Conservation (phyloP, 2,797 vertebrate species). For the Coregonus sp. region DNA sequence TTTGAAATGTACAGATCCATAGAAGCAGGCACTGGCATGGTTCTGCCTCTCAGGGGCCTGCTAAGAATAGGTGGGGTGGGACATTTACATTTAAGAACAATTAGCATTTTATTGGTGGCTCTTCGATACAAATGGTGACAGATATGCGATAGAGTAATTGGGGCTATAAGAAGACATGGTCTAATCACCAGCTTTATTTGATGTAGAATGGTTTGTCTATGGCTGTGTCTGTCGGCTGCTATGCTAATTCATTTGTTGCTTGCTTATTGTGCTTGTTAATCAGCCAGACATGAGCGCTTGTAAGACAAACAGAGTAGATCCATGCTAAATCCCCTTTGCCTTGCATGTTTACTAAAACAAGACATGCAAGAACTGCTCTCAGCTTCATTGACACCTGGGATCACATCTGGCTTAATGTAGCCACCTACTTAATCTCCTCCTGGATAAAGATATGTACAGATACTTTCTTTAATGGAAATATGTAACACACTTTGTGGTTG, state of each 20-base stretch:
- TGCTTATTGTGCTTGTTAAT: not conserved
- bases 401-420: not conserved
- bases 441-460: too few relatives aligned
- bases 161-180: not conserved
- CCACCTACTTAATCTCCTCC: too few relatives aligned
- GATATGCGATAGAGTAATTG: not conserved
- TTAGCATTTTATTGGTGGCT: not conserved
- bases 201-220: not conserved
- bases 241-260: not conserved
- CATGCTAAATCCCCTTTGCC: not conserved
- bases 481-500: not conserved
- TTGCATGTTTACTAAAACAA: conserved; percentile 5
- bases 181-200: not conserved
- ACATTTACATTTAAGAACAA: not conserved
- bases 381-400: not conserved
- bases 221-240: conserved; percentile 5
- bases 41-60: not conserved
- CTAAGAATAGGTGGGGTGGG: not conserved
- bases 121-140: not conserved
- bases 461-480: too few relatives aligned
- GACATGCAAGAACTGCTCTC: not conserved
- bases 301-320: not conserved
- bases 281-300: not conserved
- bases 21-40: not conserved
- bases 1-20: not conserved